Evolutionary conservation across 2,113 vertebrate species (phyloP), one percentile per base, ranked within the genome.

Genomic region (Mus pahari): DNA sequence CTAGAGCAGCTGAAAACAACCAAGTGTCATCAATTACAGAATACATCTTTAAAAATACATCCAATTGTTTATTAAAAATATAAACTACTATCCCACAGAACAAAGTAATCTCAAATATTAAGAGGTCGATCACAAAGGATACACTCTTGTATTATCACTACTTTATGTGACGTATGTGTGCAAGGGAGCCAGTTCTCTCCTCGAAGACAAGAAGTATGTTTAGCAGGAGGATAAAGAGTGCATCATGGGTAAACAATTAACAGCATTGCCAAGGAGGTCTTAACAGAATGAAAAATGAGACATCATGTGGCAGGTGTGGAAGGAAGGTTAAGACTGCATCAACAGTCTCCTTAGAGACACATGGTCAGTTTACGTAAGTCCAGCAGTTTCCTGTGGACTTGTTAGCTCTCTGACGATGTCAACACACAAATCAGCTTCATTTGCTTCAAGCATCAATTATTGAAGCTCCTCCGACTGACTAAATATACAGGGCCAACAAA

Each of bases 381-480:
- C 2, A 97, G 95, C 94, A 97, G 96, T 95, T 98, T 95, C 94
- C 97, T 64, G 81, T 31, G 94, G 87, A 82, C 58, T 71, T 90
- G 89, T 91, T 90, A 26, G 28, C 82, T 93, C 92, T 92, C 31
- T 91, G 92, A 50, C 77, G 97, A 78, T 71, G 91, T 89, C 97
- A 88, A 95, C 92, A 97, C 12, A 94, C 93, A 64, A 94, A 83
- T 82, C 75, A 50, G 55, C 93, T 97, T 95, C 92, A 96, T 95
- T 97, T 86, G 97, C 97, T 96, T 98, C 92, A 94, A 71, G 10
- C 95, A 98, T 97, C 97, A 98, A 97, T 98, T 98, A 98, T 77
- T 98, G 93, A 98, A 97, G 97, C 92, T 97, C 90, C n/a, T 95
- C 96, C 96, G 92, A 94, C 86, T 96, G 28, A 97, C 97, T 68